Evolutionary conservation across 2,113 vertebrate species (phyloP).

Genomic region (Abramis brama): DNA sequence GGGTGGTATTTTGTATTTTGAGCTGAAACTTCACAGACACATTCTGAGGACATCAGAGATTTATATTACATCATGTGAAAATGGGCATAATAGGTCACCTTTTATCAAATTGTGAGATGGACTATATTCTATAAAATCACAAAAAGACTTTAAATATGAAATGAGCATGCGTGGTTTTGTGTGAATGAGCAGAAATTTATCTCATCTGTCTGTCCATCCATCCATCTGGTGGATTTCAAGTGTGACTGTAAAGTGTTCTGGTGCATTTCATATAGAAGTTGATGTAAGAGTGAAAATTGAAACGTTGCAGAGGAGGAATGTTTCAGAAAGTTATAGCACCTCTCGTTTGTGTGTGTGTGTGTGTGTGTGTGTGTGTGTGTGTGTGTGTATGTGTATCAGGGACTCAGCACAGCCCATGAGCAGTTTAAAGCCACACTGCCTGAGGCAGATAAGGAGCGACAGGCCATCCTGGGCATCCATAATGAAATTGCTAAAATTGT

Average conservation of each 20-base stretch:
- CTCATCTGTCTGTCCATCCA: not conserved
- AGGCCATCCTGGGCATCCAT: slow-evolving; percentile 96
- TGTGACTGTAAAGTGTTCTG: not conserved
- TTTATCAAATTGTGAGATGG: too few species aligned
- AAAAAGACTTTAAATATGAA: too few species aligned
- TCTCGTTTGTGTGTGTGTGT: not conserved
- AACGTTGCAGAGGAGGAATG: not conserved
- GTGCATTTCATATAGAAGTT: not conserved
- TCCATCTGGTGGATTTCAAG: not conserved
- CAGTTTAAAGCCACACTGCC: slow-evolving; percentile 98
- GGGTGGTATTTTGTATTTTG: too few species aligned
- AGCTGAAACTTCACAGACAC: too few species aligned
- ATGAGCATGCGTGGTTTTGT: too few species aligned
- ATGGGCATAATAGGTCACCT: too few species aligned
- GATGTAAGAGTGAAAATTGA: not conserved
- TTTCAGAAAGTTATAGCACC: not conserved
- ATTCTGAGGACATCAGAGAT: too few species aligned
- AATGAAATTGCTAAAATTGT: slow-evolving; percentile 97
- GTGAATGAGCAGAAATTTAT: not conserved
- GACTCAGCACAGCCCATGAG: slow-evolving; percentile 94
- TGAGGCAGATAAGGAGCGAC: slow-evolving; percentile 94
- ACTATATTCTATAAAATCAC: too few species aligned
- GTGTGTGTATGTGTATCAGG: slow-evolving; percentile 73
- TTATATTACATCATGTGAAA: too few species aligned
- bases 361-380: slow-evolving; percentile 8